Base-by-base conservation (phyloP, 2,888 invertebrate species). In the Proisotoma minuta region DNA sequence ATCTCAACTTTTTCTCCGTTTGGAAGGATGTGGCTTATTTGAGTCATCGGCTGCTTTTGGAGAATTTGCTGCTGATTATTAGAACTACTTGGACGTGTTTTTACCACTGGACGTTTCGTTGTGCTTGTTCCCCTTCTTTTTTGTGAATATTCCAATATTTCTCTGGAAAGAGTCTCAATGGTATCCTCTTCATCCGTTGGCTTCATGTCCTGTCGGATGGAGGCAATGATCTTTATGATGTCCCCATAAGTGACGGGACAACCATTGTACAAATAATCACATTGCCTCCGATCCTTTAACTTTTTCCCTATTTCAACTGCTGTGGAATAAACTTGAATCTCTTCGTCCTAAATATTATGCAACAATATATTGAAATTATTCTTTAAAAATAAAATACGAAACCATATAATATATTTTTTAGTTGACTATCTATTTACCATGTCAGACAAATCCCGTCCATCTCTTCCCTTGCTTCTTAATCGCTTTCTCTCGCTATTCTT, bases 1-100 rank as follows among this genome's bases (percentile, higher is more conserved):
- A 67, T 67, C 53, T 67, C 67, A 23, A 67, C 64, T 62, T 67
- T 67, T 47, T 67, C 67, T 50, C 67, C 67, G 39, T 67, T 67
- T 2, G 67, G 67, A 5, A 67, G 47, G 3, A 53, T 58, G 40
- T 67, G 67, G 49, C 59, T 67, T 43, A 67, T 67, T 53, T 62
- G 63, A 8, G 67, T 67, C 34, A 64, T 64, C 20, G 67, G 67
- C 23, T 54, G 52, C 26, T 49, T 60, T n/a, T 47, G 34, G 47
- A 59, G 59, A 47, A 53, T 56, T n/a, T 58, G 12, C 24, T 54
- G 57, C 28, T 15, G 24, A 48, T n/a, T 65, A 4, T 54, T 62
- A n/a, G 60, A 60, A 3, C 59, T 56, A 23, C 1, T 51, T 61
- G 2, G 61, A 51, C 28, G 26, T 28, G 29, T 18, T 5, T 47